phyloP scores from a whole-genome alignment of 2,113 vertebrate genomes.

The Stictonetta naevosa region DNA sequence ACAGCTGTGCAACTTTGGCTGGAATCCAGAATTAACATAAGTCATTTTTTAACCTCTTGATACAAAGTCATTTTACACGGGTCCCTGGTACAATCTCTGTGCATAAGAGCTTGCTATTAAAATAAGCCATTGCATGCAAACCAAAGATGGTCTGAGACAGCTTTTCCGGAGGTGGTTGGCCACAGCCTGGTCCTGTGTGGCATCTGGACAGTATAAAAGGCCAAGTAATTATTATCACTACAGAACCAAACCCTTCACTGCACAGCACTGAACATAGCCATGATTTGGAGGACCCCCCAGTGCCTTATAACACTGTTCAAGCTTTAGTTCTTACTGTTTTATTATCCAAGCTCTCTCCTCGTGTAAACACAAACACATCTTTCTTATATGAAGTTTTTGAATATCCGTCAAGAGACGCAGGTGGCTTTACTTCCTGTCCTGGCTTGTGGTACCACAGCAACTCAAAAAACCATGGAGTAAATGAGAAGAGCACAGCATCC shows the following conservation, averaged over 20 bases:
- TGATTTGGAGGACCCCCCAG: rapidly evolving
- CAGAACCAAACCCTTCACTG: not conserved
- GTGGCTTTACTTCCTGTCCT: not conserved
- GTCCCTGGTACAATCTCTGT: not conserved
- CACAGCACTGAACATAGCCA: not conserved
- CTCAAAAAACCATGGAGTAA: not conserved
- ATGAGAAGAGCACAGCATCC: not conserved
- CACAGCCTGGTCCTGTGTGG: rapidly evolving
- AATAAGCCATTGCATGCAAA: not conserved
- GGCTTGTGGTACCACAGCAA: not conserved
- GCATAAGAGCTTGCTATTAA: not conserved
- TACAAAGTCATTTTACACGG: not conserved
- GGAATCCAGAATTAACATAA: slow-evolving; percentile 20
- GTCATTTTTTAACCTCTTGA: slow-evolving; percentile 23
- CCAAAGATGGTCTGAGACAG: rapidly evolving
- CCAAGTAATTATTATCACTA: not conserved
- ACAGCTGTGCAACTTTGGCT: slow-evolving; percentile 21
- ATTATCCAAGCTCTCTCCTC: not conserved
- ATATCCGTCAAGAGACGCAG: no score
- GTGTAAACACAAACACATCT: not conserved
- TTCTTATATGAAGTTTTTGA: not conserved
- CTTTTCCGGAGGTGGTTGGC: not conserved
- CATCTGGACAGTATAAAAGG: not conserved
- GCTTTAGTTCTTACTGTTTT: not conserved
- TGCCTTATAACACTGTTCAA: not conserved